Base-by-base conservation (phyloP, 2,113 vertebrate genomes). In the Callorhinus ursinus region DNA sequence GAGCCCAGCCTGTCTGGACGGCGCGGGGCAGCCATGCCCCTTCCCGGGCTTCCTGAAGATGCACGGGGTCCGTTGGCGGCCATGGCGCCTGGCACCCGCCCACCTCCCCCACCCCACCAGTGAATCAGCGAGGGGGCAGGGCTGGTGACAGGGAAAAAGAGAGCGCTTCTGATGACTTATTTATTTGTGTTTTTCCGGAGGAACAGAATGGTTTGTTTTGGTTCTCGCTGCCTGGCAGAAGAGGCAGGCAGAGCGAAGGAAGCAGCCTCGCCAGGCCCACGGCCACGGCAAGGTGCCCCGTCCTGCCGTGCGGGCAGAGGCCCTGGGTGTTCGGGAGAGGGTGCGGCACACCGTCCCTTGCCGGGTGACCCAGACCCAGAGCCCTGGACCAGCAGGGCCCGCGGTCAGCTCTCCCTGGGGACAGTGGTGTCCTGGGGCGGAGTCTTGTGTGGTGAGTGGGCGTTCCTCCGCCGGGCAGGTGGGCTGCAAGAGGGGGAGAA, bases 161-260 rank as follows among this genome's bases (percentile, higher is more conserved):
- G 63, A 18, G 8, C 19, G 1, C 61, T 7, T 42, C 92, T 5
- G 39, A 12, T 11, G 80, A 74, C 86, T 96, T 87, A n/a, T 93
- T 97, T 96, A 93, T 85, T 89, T 92, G 90, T 88, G 61, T 57
- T 90, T 92, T 76, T 71, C 83, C 51, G 63, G 88, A 84, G 82
- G 96, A 96, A 55, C 90, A 76, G 94, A 88, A 49, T 3, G 31
- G 77, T 87, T 77, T 87, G 94, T 94, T 95, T 91, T 13, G 83
- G 76, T 46, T 94, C 88, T 72, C 61, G 80, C 92, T 33, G 55
- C 93, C 84, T 92, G 80, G 93, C 22, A 39, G 93, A 36, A 57
- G 74, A 79, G 57, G 71, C 59, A 28, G 84, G 67, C 84, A 6
- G 72, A 39, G 55, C 0, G 13, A 42, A 19, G 63, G 83, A 36